A percentile compares a stretch with the other conserved stretches of the same genome.
Evolutionary conservation across 2,888 invertebrate genomes (phyloP).

Genomic region (Napeogenes inachia): DNA sequence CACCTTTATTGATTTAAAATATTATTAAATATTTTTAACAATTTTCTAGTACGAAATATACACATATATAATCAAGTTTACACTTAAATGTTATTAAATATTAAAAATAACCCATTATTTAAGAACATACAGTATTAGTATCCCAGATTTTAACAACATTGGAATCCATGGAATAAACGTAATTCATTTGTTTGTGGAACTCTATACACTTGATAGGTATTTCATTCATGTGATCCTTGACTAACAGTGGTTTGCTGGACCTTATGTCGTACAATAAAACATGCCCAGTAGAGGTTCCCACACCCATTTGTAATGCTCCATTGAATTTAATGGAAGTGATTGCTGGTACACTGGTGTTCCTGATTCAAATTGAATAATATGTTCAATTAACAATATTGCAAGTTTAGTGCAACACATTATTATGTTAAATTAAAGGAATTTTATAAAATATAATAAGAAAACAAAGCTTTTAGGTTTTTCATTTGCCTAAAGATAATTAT

Average conservation of each 20-base stretch:
- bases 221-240: constrained; percentile 97
- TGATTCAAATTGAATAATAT: constrained; percentile 49
- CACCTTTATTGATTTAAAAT: too few species aligned
- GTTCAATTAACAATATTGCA: not conserved
- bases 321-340: constrained; percentile 88
- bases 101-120: not conserved
- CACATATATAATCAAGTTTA: too few species aligned
- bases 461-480: not conserved
- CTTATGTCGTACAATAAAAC: constrained; percentile 96
- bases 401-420: not conserved
- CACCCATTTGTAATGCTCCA: constrained; percentile 86
- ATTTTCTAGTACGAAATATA: too few species aligned
- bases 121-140: constrained; percentile 82
- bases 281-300: constrained; percentile 96
- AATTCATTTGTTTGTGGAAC: constrained; percentile 87
- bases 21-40: too few species aligned
- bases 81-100: not conserved
- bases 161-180: constrained; percentile 92
- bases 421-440: not conserved
- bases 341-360: constrained; percentile 81
- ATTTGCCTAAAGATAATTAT: not conserved
- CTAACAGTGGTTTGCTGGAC: constrained; percentile 89
- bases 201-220: constrained; percentile 92
- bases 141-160: constrained; percentile 95
- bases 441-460: not conserved